Conservation (phyloP, 2,797 vertebrate genomes). For the Tympanoctomys barrerae region DNA sequence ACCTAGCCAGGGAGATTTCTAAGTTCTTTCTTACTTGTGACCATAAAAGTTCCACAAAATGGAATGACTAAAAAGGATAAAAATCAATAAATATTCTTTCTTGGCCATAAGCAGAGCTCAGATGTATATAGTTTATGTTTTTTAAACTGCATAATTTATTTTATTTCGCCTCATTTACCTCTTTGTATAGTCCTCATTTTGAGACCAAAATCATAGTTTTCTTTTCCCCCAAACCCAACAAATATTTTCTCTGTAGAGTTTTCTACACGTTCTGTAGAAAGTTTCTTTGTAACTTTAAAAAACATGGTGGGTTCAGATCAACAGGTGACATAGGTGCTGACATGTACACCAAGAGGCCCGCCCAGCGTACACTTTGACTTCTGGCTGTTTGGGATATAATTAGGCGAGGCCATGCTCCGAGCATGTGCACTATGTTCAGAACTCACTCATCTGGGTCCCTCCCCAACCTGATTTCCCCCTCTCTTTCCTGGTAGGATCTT, state of each 20-base stretch:
- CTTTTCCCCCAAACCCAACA: not conserved
- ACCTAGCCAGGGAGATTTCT: not conserved
- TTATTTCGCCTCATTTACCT: not conserved
- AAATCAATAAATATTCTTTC: not conserved
- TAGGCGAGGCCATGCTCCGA: too few species aligned
- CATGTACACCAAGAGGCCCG: not conserved
- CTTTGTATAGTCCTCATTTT: not conserved
- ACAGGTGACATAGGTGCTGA: fast-evolving
- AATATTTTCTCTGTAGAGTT: not conserved
- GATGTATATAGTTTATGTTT: fast-evolving
- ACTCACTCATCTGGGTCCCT: too few species aligned
- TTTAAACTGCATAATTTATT: not conserved
- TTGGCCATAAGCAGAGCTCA: not conserved
- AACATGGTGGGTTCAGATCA: not conserved
- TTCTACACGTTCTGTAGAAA: not conserved
- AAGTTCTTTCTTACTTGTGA: not conserved
- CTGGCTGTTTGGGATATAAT: too few species aligned
- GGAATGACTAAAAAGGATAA: not conserved
- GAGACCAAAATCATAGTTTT: not conserved
- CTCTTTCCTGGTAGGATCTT: not conserved
- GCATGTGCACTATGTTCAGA: fast-evolving
- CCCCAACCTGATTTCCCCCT: not conserved
- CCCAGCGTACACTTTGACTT: too few species aligned
- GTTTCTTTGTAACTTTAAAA: not conserved
- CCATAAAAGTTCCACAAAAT: not conserved